Conservation (phyloP, 2,888 invertebrate genomes). For the Stictocephala bisonia region DNA sequence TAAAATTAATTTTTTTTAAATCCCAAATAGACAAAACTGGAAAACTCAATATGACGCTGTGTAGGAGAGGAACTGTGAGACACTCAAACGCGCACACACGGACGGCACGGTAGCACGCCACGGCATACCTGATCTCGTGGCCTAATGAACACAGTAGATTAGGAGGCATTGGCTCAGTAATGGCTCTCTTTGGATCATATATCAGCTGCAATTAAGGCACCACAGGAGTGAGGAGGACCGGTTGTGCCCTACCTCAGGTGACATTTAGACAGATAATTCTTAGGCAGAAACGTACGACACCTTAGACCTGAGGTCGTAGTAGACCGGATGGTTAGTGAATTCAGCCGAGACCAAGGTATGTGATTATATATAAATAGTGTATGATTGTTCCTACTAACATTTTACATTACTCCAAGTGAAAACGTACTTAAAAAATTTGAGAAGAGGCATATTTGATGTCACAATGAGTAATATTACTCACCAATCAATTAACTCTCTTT, state of each 20-base stretch:
- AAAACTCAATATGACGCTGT: too few relatives aligned
- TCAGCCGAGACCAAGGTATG: neutral
- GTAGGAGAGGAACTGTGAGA: too few relatives aligned
- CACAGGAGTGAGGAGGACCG: conserved; percentile 22
- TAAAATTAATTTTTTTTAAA: too few relatives aligned
- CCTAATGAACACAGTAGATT: conserved; percentile 45
- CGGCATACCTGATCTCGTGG: conserved; percentile 38
- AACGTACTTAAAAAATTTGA: too few relatives aligned
- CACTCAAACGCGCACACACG: neutral
- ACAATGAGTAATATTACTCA: too few relatives aligned
- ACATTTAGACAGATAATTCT: neutral
- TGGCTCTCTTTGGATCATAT: conserved; percentile 46
- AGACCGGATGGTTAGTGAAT: neutral
- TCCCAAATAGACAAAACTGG: too few relatives aligned
- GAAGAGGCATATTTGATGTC: too few relatives aligned
- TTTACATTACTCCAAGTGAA: too few relatives aligned
- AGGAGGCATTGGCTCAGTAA: conserved; percentile 45
- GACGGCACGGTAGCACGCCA: conserved; percentile 33
- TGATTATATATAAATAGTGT: too few relatives aligned
- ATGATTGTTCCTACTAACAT: too few relatives aligned
- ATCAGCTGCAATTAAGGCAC: conserved; percentile 44
- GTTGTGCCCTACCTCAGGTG: conserved; percentile 17
- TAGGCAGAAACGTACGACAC: neutral
- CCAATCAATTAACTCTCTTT: too few relatives aligned
- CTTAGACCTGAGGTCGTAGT: neutral